A percentile compares a stretch with the other conserved stretches of the same genome.
phyloP scores from a whole-genome alignment of 2,113 vertebrate species.

The Propithecus coquereli region DNA sequence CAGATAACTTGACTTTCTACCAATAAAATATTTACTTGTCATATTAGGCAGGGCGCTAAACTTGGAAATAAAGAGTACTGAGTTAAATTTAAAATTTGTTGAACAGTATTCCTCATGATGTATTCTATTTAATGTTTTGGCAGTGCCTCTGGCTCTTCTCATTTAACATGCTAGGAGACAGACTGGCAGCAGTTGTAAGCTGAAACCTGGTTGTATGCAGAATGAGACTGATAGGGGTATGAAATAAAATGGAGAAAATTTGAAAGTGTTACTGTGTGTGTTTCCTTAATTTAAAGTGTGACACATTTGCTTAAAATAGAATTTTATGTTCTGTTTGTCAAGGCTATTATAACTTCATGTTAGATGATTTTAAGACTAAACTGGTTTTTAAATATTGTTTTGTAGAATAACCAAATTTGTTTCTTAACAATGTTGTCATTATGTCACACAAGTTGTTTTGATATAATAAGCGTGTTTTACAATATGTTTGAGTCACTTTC shows the following conservation, averaged over 20 bases:
- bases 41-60: conserved; percentile 66
- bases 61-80: conserved; percentile 52
- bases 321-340: conserved; percentile 76
- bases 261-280: conserved; percentile 66
- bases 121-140: conserved; percentile 83
- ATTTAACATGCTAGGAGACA: conserved; percentile 81
- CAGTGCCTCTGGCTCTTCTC: conserved; percentile 82
- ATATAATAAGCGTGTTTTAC: conserved; percentile 69
- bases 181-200: conserved; percentile 88
- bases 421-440: conserved; percentile 62
- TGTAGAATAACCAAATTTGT: conserved; percentile 74
- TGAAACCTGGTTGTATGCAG: conserved; percentile 82
- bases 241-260: conserved; percentile 61
- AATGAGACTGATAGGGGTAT: conserved; percentile 47
- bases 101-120: conserved; percentile 77
- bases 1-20: conserved; percentile 42
- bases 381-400: conserved; percentile 75
- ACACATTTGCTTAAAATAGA: conserved; percentile 84
- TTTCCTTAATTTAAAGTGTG: conserved; percentile 82
- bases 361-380: conserved; percentile 75
- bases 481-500: conserved; percentile 81
- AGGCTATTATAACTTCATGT: conserved; percentile 54
- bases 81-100: conserved; percentile 73
- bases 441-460: conserved; percentile 27
- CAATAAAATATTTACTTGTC: conserved; percentile 61